phyloP scores from a whole-genome alignment of 2,797 vertebrate species.

The Sebastiscus albofasciatus region DNA sequence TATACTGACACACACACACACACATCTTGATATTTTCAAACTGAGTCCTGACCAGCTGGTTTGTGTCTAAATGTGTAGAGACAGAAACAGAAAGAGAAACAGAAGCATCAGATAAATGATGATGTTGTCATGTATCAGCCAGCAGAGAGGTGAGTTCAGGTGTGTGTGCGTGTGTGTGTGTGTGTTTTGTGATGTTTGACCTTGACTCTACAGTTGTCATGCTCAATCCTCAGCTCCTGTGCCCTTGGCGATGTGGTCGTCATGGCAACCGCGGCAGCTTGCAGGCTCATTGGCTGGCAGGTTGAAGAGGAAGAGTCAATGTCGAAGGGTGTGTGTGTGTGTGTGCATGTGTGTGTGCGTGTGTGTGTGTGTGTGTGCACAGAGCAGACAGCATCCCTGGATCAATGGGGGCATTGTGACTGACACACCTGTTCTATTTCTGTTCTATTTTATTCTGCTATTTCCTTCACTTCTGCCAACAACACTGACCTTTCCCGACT shows the following conservation, averaged over 20 bases:
- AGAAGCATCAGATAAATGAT: not conserved
- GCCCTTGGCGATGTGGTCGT: slow-evolving; percentile 47
- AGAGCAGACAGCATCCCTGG: slow-evolving; percentile 3
- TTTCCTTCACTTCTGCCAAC: not conserved
- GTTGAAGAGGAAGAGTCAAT: slow-evolving; percentile 21
- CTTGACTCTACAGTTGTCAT: slow-evolving; percentile 51
- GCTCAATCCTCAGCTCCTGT: slow-evolving; percentile 27
- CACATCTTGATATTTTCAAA: not conserved
- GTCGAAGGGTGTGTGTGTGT: slow-evolving; percentile 7
- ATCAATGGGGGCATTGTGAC: slow-evolving; percentile 40
- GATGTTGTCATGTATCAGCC: not conserved
- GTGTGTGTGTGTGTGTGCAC: not conserved
- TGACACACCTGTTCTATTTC: slow-evolving; percentile 61
- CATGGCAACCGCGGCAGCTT: slow-evolving; percentile 48
- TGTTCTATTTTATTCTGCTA: not conserved
- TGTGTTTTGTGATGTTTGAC: slow-evolving; percentile 46
- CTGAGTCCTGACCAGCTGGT: not conserved
- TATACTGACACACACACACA: not conserved
- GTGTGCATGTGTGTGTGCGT: not conserved
- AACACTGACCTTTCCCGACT: not conserved
- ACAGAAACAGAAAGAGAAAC: not conserved
- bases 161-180: slow-evolving; percentile 22
- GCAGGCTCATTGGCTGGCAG: slow-evolving; percentile 52
- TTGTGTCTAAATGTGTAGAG: not conserved
- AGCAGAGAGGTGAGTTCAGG: not conserved